Evolutionary conservation across 2,888 invertebrate genomes (phyloP), one percentile per base, ranked within the genome.

Genomic region (Eremobia ochroleuca): DNA sequence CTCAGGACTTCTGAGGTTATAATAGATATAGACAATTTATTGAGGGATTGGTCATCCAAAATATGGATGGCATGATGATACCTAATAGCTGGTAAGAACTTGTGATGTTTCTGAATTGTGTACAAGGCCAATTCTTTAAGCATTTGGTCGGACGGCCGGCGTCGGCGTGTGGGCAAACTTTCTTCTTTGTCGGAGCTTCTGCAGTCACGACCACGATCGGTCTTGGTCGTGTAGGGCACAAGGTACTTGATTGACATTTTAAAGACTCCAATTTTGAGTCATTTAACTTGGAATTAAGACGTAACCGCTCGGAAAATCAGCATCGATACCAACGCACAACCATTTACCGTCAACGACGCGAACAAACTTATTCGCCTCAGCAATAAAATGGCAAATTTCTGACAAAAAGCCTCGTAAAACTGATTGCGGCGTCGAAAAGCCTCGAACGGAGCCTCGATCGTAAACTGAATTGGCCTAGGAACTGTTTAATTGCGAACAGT

Each of bases 381-480:
- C 90, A 89, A 92, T 94, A 92, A 94, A 93, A 93, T 92, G 82
- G 90, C 86, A 89, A 93, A 92, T 93, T 92, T 93, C 92, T 92
- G 90, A 90, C 92, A 94, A 92, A 94, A 94, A 92, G 91, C 93
- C 73, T 94, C 94, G 93, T 95, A 94, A 95, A 95, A 93, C 90
- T 93, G 93, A 93, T 93, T 93, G 95, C 90, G 93, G 93, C 93
- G 93, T 92, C 91, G 92, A 93, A 93, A 94, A 93, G 92, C 93
- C 91, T 92, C 87, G 86, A 91, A 90, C 89, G 89, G 89, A 91
- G 91, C 91, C 92, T 91, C 88, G 89, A 90, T 94, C 95, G 95
- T 96, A 95, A 95, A 95, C 92, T 91, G 90, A 93, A 94, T 95
- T 93, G 93, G 93, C 92, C 92, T 92, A 93, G 93, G 91, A 93